Base-by-base conservation (phyloP, 2,797 vertebrate species). In the Anguilla obscura region DNA sequence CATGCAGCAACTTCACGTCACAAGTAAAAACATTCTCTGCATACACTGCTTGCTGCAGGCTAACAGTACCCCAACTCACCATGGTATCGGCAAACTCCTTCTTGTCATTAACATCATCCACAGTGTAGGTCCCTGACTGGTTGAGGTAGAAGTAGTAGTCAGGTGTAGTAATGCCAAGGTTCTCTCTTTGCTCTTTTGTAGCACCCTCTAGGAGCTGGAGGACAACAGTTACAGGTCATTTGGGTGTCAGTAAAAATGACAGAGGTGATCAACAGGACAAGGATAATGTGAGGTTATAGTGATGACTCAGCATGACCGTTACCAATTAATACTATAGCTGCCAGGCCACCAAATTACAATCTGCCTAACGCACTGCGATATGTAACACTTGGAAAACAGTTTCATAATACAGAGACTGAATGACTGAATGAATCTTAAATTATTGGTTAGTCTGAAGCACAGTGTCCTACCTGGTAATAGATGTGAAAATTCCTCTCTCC, bases 61-160 rank as follows among this genome's bases (percentile, higher is more conserved):
- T 56, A 12, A 74, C 4, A 12, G 69, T 74, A 16, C 2, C 36
- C 0, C 36, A 83, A 88, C 93, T 63, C 84, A 97, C 97, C 96
- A 96, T 93, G 0, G 97, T 97, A 7, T 97, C 96, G 0, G 89
- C 60, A 82, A 97, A 97, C 8, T 97, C 97, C 90, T 95, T 95
- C 86, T 94, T 95, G 94, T 97, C 97, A 0, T 95, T 92, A 30
- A 97, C 54, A 1, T 96, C 97, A 0, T 97, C 97, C 90, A 97
- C 97, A 0, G 94, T 96, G 92, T 95, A 97, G 18, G 96, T 95
- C 14, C 93, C 95, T 0, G 97, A 96, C 85, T 97, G 97, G 93
- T 97, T 97, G 89, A 97, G 95, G 92, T 97, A 97, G 87, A 85
- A 93, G 90, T 97, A 97, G 89, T 97, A 97, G 89, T 97, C 96